phyloP scores from a whole-genome alignment of 2,113 vertebrate species.

The Xiphorhynchus elegans region DNA sequence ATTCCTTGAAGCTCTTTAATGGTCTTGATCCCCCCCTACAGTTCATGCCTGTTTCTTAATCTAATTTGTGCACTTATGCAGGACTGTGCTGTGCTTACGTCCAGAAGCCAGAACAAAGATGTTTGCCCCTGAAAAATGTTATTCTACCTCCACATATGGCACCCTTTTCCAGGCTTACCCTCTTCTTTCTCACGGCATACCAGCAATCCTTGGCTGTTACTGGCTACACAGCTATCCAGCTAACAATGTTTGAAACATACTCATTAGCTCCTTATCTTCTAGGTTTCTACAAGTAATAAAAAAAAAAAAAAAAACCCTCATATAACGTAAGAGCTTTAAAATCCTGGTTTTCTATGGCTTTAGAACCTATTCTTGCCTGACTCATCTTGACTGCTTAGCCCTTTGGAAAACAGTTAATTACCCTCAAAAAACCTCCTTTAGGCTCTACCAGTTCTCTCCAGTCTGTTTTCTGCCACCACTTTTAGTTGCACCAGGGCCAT shows the following conservation, averaged over 20 bases:
- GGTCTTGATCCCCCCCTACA: not conserved
- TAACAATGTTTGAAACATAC: not conserved
- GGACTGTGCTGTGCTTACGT: not conserved
- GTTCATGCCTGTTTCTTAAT: not conserved
- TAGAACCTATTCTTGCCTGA: not conserved
- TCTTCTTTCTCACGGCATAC: not conserved
- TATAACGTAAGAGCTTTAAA: not conserved
- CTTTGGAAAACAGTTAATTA: not conserved
- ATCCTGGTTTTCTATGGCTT: not conserved
- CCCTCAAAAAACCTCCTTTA: not conserved
- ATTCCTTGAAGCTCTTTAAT: not conserved
- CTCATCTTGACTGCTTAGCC: not conserved
- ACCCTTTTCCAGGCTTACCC: not conserved
- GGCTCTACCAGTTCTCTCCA: not conserved
- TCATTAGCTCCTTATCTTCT: not conserved
- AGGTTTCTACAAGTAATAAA: not conserved
- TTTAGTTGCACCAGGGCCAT: not conserved
- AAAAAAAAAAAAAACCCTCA: too few species aligned
- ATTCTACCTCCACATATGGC: not conserved
- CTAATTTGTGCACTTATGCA: not conserved
- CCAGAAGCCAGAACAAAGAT: not conserved
- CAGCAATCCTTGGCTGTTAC: not conserved
- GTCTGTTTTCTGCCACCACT: not conserved
- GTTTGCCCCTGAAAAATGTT: not conserved
- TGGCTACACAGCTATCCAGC: not conserved